These are phyloP conservation scores for Chromis chromis DNA, from an alignment of 2,797 vertebrate species.

Conservation along the genomic window DNA sequence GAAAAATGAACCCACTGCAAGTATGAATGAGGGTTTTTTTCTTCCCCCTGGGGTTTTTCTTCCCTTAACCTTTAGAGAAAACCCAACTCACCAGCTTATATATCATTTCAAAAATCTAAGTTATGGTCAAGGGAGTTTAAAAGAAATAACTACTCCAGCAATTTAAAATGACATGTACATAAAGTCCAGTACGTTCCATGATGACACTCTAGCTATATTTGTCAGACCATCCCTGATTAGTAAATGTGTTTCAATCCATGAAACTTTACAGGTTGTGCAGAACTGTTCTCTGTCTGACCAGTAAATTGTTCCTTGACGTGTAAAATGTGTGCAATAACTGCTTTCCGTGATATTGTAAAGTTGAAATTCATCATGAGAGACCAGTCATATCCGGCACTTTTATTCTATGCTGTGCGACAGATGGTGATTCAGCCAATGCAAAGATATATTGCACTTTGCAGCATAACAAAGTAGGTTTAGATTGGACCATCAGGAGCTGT, in stretches of 20 bases:
- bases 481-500: slow-evolving; percentile 36
- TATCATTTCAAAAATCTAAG: not conserved
- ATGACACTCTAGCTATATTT: not conserved
- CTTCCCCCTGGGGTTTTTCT: too few relatives aligned
- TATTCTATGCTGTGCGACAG: slow-evolving; percentile 27
- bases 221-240: not conserved
- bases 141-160: not conserved
- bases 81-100: not conserved
- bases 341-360: not conserved
- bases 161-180: not conserved
- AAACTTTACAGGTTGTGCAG: not conserved
- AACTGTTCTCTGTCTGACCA: not conserved
- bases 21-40: too few relatives aligned
- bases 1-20: too few relatives aligned
- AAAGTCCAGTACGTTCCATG: not conserved
- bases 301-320: not conserved
- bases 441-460: slow-evolving; percentile 24
- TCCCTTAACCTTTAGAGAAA: not conserved
- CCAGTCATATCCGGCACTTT: not conserved
- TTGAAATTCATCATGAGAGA: not conserved
- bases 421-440: slow-evolving; percentile 21
- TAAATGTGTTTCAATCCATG: not conserved
- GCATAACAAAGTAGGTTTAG: slow-evolving; percentile 48
- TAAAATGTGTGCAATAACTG: not conserved
- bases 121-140: not conserved